Evolutionary conservation across 2,797 vertebrate genomes (phyloP), one percentile per base, ranked within the genome.

Genomic region (Myotis findleyi): DNA sequence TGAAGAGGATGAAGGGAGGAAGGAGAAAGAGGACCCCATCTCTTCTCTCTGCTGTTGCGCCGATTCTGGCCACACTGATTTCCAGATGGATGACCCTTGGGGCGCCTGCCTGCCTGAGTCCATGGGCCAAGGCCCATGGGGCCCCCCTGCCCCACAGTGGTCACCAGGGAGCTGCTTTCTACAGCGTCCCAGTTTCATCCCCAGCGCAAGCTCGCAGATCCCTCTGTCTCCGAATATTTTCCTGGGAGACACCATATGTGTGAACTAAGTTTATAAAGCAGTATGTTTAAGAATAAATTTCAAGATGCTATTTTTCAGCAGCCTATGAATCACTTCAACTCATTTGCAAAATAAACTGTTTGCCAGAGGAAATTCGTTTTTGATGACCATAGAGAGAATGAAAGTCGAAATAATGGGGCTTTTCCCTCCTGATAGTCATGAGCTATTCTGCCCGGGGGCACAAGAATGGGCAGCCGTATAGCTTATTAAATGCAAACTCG

Each of bases 251-350:
- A 91, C 93, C 80, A 55, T 89, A 96, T 91, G 95, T 91, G 83
- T 76, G 96, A 97, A 96, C 90, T 71, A 95, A 97, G 95, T 97
- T 96, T 97, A 96, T 96, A 94, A 97, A 97, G 95, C 96, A 76
- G 47, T n/a, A 16, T 73, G 92, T 69, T 94, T 94, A 95, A 97
- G 96, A 97, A 97, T 97, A 96, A 92, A 97, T 96, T 97, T 87
- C 93, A 95, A 96, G 94, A 95, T 97, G 95, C 96, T 97, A 94
- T 97, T 96, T 97, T 96, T 87, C 94, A 95, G 95, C 76, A 91
- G 88, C 73, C 79, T 85, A 62, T 95, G 96, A 97, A 85, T 97
- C 97, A 97, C 89, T 96, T 89, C 84, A 96, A 80, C 72, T 92
- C 95, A 97, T 93, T 97, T 95, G 89, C 91, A 89, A 96, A 97